Conservation (phyloP, 2,888 invertebrate species). For the Heliconius aoede region DNA sequence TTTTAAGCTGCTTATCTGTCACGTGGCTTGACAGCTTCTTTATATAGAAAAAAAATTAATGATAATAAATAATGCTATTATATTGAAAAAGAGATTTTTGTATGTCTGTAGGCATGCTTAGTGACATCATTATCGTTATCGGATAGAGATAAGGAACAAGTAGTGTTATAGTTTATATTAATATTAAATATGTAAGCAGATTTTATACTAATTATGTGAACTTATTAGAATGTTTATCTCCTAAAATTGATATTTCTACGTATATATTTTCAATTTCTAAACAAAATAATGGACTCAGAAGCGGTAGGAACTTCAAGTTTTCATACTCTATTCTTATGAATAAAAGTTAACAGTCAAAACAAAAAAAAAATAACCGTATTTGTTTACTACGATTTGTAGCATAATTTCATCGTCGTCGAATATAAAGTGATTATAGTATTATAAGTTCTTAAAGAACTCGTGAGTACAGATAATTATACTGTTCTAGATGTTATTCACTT, state of each 20-base stretch:
- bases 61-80: not conserved
- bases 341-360: no score
- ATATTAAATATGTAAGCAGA: no score
- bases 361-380: not conserved
- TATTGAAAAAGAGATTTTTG: not conserved
- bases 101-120: not conserved
- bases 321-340: no score
- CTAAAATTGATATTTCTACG: no score
- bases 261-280: no score
- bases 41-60: not conserved
- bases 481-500: not conserved
- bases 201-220: no score
- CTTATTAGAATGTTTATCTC: no score
- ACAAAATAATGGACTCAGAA: no score
- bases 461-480: not conserved
- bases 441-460: not conserved
- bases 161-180: no score
- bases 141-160: not conserved
- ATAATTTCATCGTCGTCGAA: not conserved
- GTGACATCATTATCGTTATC: no score
- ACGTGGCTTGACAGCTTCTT: slow-evolving; percentile 9
- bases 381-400: not conserved
- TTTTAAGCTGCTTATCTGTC: slow-evolving; percentile 5
- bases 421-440: not conserved
- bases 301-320: no score